Evolutionary conservation across 2,888 invertebrate genomes (phyloP).

Genomic region (Sthenelais limicola): DNA sequence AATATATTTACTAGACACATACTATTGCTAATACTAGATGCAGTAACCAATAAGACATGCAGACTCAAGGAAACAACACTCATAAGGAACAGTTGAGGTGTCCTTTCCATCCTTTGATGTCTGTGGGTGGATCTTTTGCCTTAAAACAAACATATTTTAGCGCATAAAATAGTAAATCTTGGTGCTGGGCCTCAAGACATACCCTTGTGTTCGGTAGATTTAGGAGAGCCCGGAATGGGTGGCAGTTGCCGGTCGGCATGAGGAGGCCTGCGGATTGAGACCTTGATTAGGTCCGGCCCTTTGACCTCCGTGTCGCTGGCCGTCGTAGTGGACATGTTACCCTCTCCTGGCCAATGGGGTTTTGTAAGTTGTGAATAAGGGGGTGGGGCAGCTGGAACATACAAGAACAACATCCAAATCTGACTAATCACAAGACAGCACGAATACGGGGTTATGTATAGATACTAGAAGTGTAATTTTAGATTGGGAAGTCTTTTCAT

Average conservation of each 20-base stretch:
- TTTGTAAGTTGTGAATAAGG: constrained; percentile 9
- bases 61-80: too few relatives aligned
- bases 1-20: too few relatives aligned
- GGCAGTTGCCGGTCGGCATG: constrained; percentile 29
- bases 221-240: constrained; percentile 27
- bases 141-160: neutral
- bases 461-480: too few relatives aligned
- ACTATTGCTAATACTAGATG: too few relatives aligned
- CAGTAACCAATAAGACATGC: too few relatives aligned
- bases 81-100: too few relatives aligned
- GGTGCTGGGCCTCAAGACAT: neutral
- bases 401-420: constrained; percentile 3
- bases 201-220: constrained; percentile 23
- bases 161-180: too few relatives aligned
- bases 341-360: constrained; percentile 40
- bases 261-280: constrained; percentile 28
- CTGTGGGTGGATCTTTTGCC: too few relatives aligned
- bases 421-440: constrained; percentile 4
- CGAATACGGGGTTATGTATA: too few relatives aligned
- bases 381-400: constrained; percentile 34
- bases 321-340: constrained; percentile 33
- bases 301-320: constrained; percentile 41
- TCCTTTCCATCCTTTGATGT: too few relatives aligned
- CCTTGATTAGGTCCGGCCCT: constrained; percentile 40
- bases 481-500: too few relatives aligned